phyloP scores from a whole-genome alignment of 2,888 invertebrate species.

The Macrosiphum euphorbiae region DNA sequence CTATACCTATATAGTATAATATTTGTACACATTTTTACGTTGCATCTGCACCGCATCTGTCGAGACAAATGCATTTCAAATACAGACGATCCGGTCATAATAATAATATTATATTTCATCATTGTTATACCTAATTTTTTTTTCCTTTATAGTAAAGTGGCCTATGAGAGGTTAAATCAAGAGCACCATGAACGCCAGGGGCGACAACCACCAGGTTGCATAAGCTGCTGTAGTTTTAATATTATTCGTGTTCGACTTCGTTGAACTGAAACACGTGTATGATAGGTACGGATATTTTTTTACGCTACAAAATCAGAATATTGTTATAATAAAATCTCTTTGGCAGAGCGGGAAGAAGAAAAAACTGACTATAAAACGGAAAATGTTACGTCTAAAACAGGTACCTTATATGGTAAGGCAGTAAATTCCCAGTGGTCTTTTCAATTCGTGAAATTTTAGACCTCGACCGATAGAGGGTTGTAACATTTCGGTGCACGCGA shows the following conservation, averaged over 20 bases:
- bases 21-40: too few species aligned
- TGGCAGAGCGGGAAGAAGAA: neutral
- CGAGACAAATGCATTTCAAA: too few species aligned
- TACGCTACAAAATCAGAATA: neutral
- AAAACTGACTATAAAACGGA: neutral
- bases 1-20: too few species aligned
- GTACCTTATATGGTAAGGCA: neutral
- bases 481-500: neutral
- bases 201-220: neutral
- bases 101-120: too few species aligned
- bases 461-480: neutral
- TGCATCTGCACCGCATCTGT: too few species aligned
- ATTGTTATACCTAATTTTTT: neutral
- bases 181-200: neutral
- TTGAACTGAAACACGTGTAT: neutral
- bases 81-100: too few species aligned
- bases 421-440: neutral
- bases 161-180: neutral
- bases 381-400: neutral
- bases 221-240: neutral
- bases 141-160: neutral
- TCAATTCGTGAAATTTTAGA: neutral
- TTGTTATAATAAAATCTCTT: neutral
- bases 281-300: neutral
- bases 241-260: neutral